These are phyloP conservation scores for Trigoniulus corallinus DNA, from an alignment of 1,140 invertebrate genomes.

Conservation along the genomic window DNA sequence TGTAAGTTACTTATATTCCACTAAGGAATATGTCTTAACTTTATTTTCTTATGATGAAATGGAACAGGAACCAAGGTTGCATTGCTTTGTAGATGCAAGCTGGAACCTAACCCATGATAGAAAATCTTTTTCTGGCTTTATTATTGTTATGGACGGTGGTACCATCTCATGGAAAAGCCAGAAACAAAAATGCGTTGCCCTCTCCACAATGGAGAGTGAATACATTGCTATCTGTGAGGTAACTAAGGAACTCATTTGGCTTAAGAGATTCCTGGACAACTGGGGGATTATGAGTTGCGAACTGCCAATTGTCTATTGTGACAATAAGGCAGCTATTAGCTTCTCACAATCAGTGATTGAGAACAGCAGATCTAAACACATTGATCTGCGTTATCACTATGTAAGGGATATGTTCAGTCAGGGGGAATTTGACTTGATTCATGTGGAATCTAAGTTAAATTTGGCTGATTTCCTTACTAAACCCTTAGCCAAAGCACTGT, in stretches of 20 bases:
- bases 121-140: constrained; percentile 5
- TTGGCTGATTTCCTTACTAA: background rate
- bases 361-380: background rate
- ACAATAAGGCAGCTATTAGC: background rate
- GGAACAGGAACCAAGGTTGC: background rate
- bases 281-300: background rate
- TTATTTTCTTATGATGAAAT: background rate
- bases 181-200: constrained; percentile 3
- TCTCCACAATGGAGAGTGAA: constrained; percentile 1
- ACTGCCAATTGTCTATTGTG: background rate
- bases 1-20: background rate
- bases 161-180: constrained; percentile 2
- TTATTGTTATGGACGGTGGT: background rate
- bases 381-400: background rate
- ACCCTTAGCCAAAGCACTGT: background rate
- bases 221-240: constrained; percentile 5
- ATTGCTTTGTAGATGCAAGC: background rate
- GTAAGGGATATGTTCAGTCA: background rate
- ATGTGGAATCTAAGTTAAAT: background rate
- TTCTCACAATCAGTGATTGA: background rate
- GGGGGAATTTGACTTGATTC: background rate
- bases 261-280: background rate
- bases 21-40: background rate
- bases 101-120: constrained; percentile 1
- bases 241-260: background rate